A percentile compares a stretch with the other conserved stretches of the same genome.
phyloP scores from a whole-genome alignment of 2,113 vertebrate genomes.

The Brachyistius frenatus region DNA sequence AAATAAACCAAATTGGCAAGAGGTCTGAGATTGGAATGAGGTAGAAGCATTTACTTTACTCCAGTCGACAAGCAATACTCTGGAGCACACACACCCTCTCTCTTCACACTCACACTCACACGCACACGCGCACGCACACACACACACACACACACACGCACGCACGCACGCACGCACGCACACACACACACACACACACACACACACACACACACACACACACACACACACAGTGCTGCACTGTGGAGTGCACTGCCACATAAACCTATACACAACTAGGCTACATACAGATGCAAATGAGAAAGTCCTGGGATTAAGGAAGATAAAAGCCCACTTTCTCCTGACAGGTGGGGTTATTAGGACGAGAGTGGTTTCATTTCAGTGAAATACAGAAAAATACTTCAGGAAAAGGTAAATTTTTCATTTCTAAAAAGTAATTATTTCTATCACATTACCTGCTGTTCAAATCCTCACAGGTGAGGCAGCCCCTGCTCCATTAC shows the following conservation, averaged over 20 bases:
- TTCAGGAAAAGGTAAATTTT: not conserved
- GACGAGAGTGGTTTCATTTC: not conserved
- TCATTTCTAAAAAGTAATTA: slow-evolving; percentile 5
- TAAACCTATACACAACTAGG: no score
- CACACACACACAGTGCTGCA: no score
- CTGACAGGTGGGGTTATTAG: slow-evolving; percentile 11
- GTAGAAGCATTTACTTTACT: not conserved
- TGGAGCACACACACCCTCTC: no score
- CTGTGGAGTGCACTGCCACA: no score
- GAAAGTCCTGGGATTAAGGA: not conserved
- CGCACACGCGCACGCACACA: no score
- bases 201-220: no score
- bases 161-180: accelerated
- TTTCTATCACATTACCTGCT: slow-evolving; percentile 17
- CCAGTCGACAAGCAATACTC: slow-evolving; percentile 14
- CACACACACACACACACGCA: no score
- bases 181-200: no score
- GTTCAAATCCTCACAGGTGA: slow-evolving; percentile 21
- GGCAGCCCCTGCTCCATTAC: slow-evolving; percentile 7
- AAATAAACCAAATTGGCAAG: slow-evolving; percentile 12
- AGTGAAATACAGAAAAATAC: not conserved
- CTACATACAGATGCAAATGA: not conserved
- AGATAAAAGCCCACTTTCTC: not conserved
- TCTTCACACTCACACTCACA: not conserved
- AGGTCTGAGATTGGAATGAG: slow-evolving; percentile 11